Evolutionary conservation across 2,113 vertebrate genomes (phyloP), one percentile per base, ranked within the genome.

Genomic region (Salvelinus namaycush): DNA sequence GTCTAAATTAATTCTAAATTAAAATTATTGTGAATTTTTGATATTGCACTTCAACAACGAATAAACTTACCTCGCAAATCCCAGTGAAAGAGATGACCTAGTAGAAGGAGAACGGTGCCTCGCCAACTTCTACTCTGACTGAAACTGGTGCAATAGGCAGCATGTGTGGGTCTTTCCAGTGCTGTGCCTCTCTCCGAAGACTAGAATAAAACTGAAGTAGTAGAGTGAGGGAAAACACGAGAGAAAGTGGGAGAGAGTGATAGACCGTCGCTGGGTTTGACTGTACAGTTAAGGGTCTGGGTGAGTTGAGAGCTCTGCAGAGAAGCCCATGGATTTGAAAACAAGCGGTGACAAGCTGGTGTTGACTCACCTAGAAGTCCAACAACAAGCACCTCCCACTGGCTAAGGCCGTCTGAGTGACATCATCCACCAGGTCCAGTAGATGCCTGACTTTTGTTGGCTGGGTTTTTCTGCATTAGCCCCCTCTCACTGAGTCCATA

Each of bases 241-340:
- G 49, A 14, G 12, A 51, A 2, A 51, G 34, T 29, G 34, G 22
- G 16, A 12, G 8, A 62, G 54, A 6, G 54, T 4, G 16, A 20
- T 62, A 22, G 59, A 62, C 13, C 12, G 4, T 34, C 18, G 12
- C 22, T 29, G 49, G 77, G 71, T 77, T 72, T 83, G 81, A 79
- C 74, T 79, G 77, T 75, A 74, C 67, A 60, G 48, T n/a, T 31
- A 31, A 29, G 49, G 4, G 68, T 54, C 39, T 44, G 48, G 29
- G 67, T 34, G 24, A 16, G 29, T 54, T 12, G 12, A 22, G 49
- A 5, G 57, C 44, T 34, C 48, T 76, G 76, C 73, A 68, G 76
- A 60, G 12, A 75, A 70, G 14, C 9, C 72, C 62, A 20, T 29
- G 31, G 29, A 39, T 54, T 4, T 27, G n/a, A 67, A 49, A 39